A percentile compares a stretch with the other conserved stretches of the same genome.
Conservation (phyloP, 2,113 vertebrate species). For the Pseudorasbora parva region DNA sequence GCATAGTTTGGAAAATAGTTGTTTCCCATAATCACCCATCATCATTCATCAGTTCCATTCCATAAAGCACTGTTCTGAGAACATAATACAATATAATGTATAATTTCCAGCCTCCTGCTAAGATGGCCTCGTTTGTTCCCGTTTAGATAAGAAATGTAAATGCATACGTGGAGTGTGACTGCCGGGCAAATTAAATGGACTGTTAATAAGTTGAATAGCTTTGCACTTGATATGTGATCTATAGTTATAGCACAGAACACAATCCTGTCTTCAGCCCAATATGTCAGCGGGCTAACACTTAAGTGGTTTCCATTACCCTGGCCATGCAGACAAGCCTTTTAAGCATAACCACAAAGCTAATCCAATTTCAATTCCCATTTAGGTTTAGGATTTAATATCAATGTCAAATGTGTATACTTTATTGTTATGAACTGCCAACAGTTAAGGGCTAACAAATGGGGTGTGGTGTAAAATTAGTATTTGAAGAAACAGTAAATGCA, state of each 20-base stretch:
- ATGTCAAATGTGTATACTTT: conserved; percentile 54
- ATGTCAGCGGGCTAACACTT: conserved; percentile 45
- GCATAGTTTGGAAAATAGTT: conserved; percentile 14
- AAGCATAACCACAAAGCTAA: conserved; percentile 64
- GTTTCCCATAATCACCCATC: neutral
- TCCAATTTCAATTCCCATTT: conserved; percentile 62
- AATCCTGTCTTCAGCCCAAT: conserved; percentile 54
- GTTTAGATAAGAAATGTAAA: conserved; percentile 22
- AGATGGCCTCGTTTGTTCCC: neutral
- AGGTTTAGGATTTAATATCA: conserved; percentile 62
- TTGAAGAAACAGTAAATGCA: neutral
- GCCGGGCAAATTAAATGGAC: conserved; percentile 40
- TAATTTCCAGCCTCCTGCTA: conserved; percentile 14
- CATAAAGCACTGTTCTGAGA: conserved; percentile 16
- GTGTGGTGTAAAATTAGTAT: conserved; percentile 27
- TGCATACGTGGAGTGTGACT: neutral
- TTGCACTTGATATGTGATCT: conserved; percentile 53
- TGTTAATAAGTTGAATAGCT: conserved; percentile 35
- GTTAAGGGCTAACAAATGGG: conserved; percentile 38
- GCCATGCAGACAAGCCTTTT: conserved; percentile 64
- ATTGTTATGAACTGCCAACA: conserved; percentile 42
- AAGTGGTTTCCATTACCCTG: conserved; percentile 62
- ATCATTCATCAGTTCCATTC: conserved; percentile 8
- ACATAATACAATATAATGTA: neutral
- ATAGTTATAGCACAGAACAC: conserved; percentile 57